Conservation (phyloP, 2,797 vertebrate genomes). For the Paguma larvata region DNA sequence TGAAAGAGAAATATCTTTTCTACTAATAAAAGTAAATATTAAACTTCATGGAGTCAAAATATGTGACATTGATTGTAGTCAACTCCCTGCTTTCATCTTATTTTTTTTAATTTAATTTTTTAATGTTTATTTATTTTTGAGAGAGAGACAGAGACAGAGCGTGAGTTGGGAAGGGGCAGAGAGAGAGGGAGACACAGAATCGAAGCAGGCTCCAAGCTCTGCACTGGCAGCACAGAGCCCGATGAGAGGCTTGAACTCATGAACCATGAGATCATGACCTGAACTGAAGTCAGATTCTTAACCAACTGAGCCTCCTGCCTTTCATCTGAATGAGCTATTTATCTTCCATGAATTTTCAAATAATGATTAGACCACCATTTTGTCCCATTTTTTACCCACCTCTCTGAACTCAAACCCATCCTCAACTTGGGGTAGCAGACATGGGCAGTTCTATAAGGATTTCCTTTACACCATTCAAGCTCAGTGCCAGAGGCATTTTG, state of each 20-base stretch:
- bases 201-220: too few relatives aligned
- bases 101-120: too few relatives aligned
- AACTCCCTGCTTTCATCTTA: background rate
- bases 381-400: background rate
- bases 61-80: background rate
- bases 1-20: constrained; percentile 3
- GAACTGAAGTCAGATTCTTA: too few relatives aligned
- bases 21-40: background rate
- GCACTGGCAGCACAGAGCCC: too few relatives aligned
- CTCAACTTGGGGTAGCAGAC: too few relatives aligned
- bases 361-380: background rate
- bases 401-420: background rate
- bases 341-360: background rate
- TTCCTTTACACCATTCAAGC: background rate
- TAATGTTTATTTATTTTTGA: too few relatives aligned
- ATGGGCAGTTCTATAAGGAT: background rate
- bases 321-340: background rate
- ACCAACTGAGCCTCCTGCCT: background rate
- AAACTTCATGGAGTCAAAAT: background rate
- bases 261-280: too few relatives aligned
- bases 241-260: too few relatives aligned
- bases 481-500: background rate
- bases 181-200: too few relatives aligned
- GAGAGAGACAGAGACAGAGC: too few relatives aligned
- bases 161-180: too few relatives aligned